A percentile compares a stretch with the other conserved stretches of the same genome.
Evolutionary conservation across 2,888 invertebrate genomes (phyloP).

Genomic region (Agonopterix heracliana): DNA sequence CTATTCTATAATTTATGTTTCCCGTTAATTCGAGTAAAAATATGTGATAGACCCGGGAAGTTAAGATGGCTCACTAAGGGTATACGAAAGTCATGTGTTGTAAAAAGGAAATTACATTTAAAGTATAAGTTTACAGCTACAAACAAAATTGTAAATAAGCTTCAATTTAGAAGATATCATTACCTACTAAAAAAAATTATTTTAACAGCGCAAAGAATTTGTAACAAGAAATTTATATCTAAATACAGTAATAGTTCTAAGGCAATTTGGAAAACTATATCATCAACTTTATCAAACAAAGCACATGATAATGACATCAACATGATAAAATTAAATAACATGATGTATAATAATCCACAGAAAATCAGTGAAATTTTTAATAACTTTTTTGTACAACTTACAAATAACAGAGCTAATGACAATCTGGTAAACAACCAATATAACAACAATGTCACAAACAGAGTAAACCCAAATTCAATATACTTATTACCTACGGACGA

Average conservation of each 20-base stretch:
- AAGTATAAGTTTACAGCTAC: too few relatives aligned
- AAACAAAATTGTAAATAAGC: too few relatives aligned
- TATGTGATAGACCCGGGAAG: background rate
- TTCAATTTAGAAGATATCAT: background rate
- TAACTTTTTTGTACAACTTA: background rate
- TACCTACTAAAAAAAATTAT: background rate
- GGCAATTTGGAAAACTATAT: background rate
- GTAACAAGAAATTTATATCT: background rate
- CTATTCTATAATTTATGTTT: background rate
- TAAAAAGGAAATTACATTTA: background rate
- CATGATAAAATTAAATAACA: background rate
- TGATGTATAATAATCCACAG: background rate
- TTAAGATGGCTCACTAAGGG: background rate
- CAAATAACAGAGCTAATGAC: background rate
- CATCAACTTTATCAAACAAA: background rate
- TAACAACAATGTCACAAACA: background rate
- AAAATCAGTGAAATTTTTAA: background rate
- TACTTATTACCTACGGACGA: background rate
- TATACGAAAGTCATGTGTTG: background rate
- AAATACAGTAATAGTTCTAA: background rate
- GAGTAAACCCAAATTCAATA: background rate
- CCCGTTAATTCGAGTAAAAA: background rate
- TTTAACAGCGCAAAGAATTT: background rate
- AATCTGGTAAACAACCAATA: background rate
- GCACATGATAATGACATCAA: background rate